These are phyloP conservation scores for Apocheima hispidaria DNA, from an alignment of 2,888 invertebrate species.

Conservation along the genomic window DNA sequence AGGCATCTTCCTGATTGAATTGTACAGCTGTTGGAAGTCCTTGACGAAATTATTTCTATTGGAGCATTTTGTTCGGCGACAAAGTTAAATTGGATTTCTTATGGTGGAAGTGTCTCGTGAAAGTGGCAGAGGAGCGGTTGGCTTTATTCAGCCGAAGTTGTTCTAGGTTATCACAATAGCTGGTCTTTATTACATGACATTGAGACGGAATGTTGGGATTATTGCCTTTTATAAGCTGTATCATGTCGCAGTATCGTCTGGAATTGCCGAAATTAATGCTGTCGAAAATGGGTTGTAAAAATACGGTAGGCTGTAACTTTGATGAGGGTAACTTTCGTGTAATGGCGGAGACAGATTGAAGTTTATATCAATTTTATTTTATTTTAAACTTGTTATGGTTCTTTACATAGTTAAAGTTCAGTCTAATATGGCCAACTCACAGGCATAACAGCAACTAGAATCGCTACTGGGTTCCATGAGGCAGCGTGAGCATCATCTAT, in stretches of 20 bases:
- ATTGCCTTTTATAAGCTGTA: constrained; percentile 50
- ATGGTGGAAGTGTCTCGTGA: constrained; percentile 75
- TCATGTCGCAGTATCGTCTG: constrained; percentile 35
- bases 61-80: constrained; percentile 82
- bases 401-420: too few species aligned
- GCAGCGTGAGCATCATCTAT: too few species aligned
- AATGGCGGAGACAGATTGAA: constrained; percentile 31
- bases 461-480: too few species aligned
- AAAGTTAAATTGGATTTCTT: constrained; percentile 86
- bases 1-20: constrained; percentile 77
- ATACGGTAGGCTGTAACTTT: constrained; percentile 31
- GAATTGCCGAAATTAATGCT: constrained; percentile 30
- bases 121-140: constrained; percentile 71
- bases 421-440: too few species aligned
- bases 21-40: constrained; percentile 80
- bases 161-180: constrained; percentile 73
- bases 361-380: constrained; percentile 29
- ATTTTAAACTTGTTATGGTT: background rate
- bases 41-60: constrained; percentile 85
- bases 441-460: too few species aligned
- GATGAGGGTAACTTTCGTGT: constrained; percentile 31
- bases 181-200: constrained; percentile 59
- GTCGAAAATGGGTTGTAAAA: constrained; percentile 34
- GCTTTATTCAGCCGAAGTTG: constrained; percentile 70
- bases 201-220: constrained; percentile 50